Evolutionary conservation across 2,797 vertebrate species (phyloP).

Genomic region (Peromyscus nudipes): DNA sequence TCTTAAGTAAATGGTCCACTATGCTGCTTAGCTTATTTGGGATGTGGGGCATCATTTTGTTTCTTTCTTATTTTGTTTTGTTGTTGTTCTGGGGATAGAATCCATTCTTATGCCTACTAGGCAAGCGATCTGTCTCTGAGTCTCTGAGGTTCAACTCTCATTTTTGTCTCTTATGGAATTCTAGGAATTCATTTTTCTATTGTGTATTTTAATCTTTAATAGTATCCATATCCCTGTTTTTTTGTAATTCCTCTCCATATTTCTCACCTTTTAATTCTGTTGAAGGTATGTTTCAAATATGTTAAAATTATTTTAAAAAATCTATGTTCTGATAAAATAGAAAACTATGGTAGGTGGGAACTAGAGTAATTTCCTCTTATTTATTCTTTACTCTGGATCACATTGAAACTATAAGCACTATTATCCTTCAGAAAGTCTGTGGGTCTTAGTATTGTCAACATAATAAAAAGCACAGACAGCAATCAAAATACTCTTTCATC

Average conservation of each 20-base stretch:
- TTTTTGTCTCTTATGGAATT: slow-evolving; percentile 58
- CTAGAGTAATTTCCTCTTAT: slow-evolving; percentile 30
- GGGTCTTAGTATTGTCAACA: neutral
- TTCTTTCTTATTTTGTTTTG: neutral
- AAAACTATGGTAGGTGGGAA: neutral
- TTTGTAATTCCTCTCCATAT: neutral
- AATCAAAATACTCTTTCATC: neutral
- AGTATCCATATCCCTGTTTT: slow-evolving; percentile 26
- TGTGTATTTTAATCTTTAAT: slow-evolving; percentile 13
- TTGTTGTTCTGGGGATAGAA: neutral
- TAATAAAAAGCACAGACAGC: neutral
- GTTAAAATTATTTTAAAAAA: slow-evolving; percentile 25
- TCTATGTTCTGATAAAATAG: slow-evolving; percentile 37
- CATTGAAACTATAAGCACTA: neutral
- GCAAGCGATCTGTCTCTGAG: neutral
- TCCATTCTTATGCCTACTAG: neutral
- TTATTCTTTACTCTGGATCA: slow-evolving; percentile 38
- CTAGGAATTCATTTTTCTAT: neutral
- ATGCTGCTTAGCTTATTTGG: slow-evolving; percentile 15
- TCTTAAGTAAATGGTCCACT: slow-evolving; percentile 39
- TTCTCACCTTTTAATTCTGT: slow-evolving; percentile 44
- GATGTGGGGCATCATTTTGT: neutral
- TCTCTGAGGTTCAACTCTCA: neutral
- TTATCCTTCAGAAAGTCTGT: slow-evolving; percentile 55
- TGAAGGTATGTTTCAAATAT: slow-evolving; percentile 14